These are phyloP conservation scores for Carettochelys insculpta DNA, from an alignment of 2,113 vertebrate genomes.

Conservation along the genomic window DNA sequence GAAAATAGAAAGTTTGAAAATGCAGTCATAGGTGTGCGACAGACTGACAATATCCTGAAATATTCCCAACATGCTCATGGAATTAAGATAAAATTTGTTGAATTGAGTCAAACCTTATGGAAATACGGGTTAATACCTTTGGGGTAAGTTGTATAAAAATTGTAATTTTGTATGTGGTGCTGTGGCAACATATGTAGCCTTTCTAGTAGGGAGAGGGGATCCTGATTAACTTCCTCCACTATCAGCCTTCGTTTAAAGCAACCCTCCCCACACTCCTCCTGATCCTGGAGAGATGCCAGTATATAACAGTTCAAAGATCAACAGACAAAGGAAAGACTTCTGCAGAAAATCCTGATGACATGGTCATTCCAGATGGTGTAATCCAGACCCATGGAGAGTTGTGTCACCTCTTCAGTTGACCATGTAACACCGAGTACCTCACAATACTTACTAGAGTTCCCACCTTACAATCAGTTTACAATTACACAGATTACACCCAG, in stretches of 20 bases:
- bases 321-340: not conserved
- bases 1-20: not conserved
- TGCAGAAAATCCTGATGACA: not conserved
- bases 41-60: not conserved
- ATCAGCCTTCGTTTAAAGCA: not conserved
- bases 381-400: not conserved
- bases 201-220: not conserved
- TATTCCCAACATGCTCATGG: not conserved
- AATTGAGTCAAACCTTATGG: not conserved
- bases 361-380: not conserved
- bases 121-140: not conserved
- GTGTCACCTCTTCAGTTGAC: not conserved
- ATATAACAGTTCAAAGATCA: not conserved
- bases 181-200: not conserved
- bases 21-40: not conserved
- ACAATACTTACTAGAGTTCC: not conserved
- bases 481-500: not conserved
- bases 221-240: not conserved
- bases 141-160: not conserved
- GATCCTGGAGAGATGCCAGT: no score
- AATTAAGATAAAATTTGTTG: not conserved
- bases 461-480: not conserved
- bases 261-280: no score
- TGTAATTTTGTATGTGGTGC: not conserved
- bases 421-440: not conserved